Base-by-base conservation (phyloP, 2,888 invertebrate genomes). In the Apotomis betuletana region DNA sequence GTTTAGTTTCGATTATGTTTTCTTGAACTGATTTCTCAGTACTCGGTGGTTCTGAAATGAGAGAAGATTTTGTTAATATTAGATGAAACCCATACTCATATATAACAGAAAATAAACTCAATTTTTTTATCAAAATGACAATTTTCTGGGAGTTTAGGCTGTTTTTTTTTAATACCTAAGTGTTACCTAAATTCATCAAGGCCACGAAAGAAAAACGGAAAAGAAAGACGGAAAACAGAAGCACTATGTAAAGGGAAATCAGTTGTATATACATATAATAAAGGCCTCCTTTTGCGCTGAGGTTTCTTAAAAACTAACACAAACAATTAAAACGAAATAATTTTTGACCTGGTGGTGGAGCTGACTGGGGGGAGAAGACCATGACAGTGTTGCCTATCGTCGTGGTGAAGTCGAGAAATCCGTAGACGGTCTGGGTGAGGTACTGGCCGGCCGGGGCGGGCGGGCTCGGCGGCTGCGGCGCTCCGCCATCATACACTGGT, bases 361-460 rank as follows among this genome's bases (percentile, higher is more conserved):
- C 95, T 80, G 97, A 97, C 80, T 97, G 96, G 0, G 98, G 98
- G 0, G 98, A 98, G 89, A 98, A 98, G 51, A 98, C 96, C 97
- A 98, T 98, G 67, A 98, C 96, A 12, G 98, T 98, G 87, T 98
- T 97, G 75, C 97, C 98, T 81, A 98, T 97, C 4, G 98, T 98
- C 0, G 98, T 98, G 67, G 98, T 97, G 88, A 98, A 98, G 90
- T 98, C 98, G 78, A 98, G 92, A 90, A 98, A 98, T 69, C 98
- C 98, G 83, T 98, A 98, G 63, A 98, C 98, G 0, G 98, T 98
- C 90, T 98, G 98, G 27, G 98, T 98, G 76, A 96, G 93, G 77
- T 95, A 94, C 77, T 94, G 84, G 69, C 80, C 81, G n/a, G 81
- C 80, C 68, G 75, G 75, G 9, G 84, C 75, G 64, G 81, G 79